A percentile compares a stretch with the other conserved stretches of the same genome.
Conservation (phyloP, 1,140 invertebrate genomes). For the Amyelois transitella region DNA sequence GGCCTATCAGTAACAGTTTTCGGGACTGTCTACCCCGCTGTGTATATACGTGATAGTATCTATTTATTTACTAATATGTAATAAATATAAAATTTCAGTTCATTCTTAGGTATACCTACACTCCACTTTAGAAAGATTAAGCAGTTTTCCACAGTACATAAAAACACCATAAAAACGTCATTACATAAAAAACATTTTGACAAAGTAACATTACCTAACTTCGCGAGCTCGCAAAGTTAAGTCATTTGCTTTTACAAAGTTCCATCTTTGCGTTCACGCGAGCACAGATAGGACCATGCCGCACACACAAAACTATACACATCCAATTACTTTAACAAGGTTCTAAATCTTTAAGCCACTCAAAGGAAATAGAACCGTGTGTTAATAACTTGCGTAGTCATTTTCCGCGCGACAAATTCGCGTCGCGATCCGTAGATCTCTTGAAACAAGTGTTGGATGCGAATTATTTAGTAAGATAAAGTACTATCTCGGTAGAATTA, state of each 20-base stretch:
- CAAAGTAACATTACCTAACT: not conserved
- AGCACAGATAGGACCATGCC: not conserved
- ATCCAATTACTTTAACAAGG: conserved; percentile 14
- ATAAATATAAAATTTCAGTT: too few relatives aligned
- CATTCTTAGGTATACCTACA: not conserved
- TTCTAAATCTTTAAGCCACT: conserved; percentile 15
- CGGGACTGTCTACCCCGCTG: too few relatives aligned
- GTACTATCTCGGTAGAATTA: conserved; percentile 5
- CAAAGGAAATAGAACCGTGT: conserved; percentile 15
- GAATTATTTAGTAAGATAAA: conserved; percentile 2
- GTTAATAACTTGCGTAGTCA: conserved; percentile 8
- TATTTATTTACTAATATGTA: too few relatives aligned
- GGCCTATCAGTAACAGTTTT: too few relatives aligned
- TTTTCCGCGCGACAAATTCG: conserved; percentile 12
- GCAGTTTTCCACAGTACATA: not conserved
- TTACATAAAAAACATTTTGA: not conserved
- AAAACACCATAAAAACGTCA: not conserved
- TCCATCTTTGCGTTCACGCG: not conserved
- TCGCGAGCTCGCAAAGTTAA: not conserved
- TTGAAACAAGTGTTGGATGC: not conserved
- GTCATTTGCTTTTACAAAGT: not conserved
- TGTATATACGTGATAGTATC: too few relatives aligned
- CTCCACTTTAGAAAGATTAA: not conserved
- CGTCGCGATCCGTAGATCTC: not conserved
- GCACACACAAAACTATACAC: not conserved